These are phyloP conservation scores for Pempheris klunzingeri DNA, from an alignment of 2,797 vertebrate species.

Conservation along the genomic window DNA sequence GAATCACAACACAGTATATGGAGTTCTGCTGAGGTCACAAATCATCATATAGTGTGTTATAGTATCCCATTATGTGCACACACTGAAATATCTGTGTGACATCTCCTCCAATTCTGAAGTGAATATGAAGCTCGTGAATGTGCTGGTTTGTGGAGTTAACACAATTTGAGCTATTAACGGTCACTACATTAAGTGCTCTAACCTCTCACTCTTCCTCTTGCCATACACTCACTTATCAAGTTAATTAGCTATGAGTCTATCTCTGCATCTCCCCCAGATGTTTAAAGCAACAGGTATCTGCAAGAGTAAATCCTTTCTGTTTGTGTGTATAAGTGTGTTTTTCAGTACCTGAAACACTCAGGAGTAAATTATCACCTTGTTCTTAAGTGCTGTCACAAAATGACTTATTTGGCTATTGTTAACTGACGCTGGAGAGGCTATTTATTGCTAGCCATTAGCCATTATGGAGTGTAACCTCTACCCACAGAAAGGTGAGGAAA, in stretches of 20 bases:
- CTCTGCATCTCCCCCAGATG: background rate
- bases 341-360: background rate
- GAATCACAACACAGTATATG: background rate
- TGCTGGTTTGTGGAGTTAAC: constrained; percentile 1
- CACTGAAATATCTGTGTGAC: background rate
- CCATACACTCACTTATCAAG: background rate
- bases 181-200: background rate
- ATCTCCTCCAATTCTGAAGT: background rate
- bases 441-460: background rate
- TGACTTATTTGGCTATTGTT: background rate
- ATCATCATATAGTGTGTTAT: background rate
- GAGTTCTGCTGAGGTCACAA: background rate
- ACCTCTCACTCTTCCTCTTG: constrained; percentile 5
- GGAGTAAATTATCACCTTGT: background rate
- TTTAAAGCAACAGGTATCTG: background rate
- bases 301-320: background rate
- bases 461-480: background rate
- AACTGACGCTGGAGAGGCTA: background rate
- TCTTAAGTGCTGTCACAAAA: background rate
- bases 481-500: background rate
- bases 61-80: background rate
- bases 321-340: background rate
- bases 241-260: background rate
- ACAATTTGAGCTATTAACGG: constrained; percentile 15
- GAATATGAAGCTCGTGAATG: background rate